Percentiles rank a stretch among this genome's conserved stretches.
phyloP scores from a whole-genome alignment of 2,797 vertebrate genomes.

The Darevskia mixta region DNA sequence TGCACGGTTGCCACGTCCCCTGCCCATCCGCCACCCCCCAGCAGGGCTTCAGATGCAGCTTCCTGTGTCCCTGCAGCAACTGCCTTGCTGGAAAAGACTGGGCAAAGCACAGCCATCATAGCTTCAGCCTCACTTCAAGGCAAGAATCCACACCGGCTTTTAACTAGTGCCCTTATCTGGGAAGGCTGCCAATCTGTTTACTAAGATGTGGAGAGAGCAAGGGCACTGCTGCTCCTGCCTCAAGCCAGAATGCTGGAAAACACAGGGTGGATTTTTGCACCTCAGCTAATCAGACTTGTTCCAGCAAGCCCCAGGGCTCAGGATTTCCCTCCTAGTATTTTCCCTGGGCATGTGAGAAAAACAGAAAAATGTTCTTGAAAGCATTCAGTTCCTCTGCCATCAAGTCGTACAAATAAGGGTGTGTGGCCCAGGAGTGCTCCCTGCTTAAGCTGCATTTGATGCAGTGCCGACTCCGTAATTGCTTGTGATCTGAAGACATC shows the following conservation, averaged over 20 bases:
- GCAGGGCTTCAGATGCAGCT: not conserved
- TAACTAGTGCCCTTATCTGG: not conserved
- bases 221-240: not conserved
- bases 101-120: not conserved
- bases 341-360: not conserved
- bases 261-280: conserved; percentile 6
- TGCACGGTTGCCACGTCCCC: not conserved
- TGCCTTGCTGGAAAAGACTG: not conserved
- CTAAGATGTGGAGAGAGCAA: not conserved
- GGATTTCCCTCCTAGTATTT: not conserved
- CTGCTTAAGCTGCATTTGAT: not conserved
- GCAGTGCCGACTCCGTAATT: not conserved
- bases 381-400: not conserved
- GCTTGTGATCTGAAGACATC: not conserved
- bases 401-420: not conserved
- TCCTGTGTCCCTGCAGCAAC: not conserved
- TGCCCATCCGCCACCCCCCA: not conserved
- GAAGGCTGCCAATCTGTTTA: conserved; percentile 3
- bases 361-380: not conserved
- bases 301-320: not conserved
- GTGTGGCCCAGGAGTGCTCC: not conserved
- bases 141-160: not conserved
- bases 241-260: not conserved
- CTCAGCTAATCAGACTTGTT: not conserved
- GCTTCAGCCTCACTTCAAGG: not conserved